These are phyloP conservation scores for Hippocampus mohnikei DNA, from an alignment of 2,113 vertebrate genomes.

Conservation along the genomic window DNA sequence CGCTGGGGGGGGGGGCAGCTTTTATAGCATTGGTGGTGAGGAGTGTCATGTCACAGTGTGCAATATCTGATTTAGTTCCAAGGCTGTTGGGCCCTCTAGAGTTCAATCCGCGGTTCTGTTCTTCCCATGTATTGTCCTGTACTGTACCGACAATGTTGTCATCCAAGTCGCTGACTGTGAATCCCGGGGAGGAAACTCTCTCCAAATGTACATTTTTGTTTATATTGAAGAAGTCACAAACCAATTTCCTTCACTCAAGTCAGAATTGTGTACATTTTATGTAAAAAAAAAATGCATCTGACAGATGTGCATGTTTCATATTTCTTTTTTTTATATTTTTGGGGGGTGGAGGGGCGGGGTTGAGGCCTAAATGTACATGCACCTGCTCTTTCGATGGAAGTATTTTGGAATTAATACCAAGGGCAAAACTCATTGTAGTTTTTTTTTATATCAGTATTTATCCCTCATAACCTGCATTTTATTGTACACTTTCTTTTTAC, in stretches of 20 bases:
- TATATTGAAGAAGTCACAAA: conserved; percentile 60
- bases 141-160: conserved; percentile 61
- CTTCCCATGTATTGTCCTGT: conserved; percentile 32
- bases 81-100: conserved; percentile 57
- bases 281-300: conserved; percentile 35
- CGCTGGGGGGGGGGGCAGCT: background rate
- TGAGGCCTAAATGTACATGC: conserved; percentile 29
- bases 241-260: conserved; percentile 38
- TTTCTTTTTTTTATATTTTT: conserved; percentile 30
- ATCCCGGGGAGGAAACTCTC: conserved; percentile 49
- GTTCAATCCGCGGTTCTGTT: conserved; percentile 35
- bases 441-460: conserved; percentile 15
- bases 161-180: conserved; percentile 74
- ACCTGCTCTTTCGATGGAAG: conserved; percentile 23
- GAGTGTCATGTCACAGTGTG: conserved; percentile 47
- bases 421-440: conserved; percentile 19
- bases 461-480: conserved; percentile 47
- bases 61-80: conserved; percentile 56
- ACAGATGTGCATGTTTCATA: conserved; percentile 42
- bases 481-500: conserved; percentile 48
- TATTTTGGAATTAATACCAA: conserved; percentile 22
- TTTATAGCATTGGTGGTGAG: conserved; percentile 15
- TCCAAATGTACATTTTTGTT: conserved; percentile 71
- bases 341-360: background rate
- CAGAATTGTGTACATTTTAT: conserved; percentile 34